phyloP scores from a whole-genome alignment of 2,888 invertebrate species.

The Dysmachus trigonus region DNA sequence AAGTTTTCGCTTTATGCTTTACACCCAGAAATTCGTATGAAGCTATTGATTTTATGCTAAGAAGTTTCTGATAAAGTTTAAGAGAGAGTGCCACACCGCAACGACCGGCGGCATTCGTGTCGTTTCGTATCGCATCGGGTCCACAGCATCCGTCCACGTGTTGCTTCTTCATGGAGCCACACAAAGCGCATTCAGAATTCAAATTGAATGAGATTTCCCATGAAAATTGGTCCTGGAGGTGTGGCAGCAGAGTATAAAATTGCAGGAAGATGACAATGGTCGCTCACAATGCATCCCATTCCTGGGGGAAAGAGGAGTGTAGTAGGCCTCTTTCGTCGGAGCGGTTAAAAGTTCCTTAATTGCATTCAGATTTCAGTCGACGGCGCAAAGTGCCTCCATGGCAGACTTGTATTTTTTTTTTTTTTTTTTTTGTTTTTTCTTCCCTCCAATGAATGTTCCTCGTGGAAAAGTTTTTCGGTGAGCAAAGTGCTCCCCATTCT shows the following conservation, averaged over 20 bases:
- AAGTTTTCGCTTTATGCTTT: background rate
- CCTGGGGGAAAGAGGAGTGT: too few species aligned
- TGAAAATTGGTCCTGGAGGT: background rate
- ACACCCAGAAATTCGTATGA: background rate
- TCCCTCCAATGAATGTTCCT: background rate
- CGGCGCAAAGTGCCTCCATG: background rate
- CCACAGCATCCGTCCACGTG: background rate
- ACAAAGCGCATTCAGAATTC: slow-evolving; percentile 26
- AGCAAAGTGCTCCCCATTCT: background rate
- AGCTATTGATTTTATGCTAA: slow-evolving; percentile 11
- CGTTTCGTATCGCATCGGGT: background rate
- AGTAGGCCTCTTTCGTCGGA: background rate
- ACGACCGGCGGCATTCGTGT: background rate
- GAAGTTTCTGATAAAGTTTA: background rate
- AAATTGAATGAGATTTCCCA: slow-evolving; percentile 14
- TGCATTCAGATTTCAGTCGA: background rate
- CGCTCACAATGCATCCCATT: background rate
- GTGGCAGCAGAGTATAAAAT: background rate
- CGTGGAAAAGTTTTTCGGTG: background rate
- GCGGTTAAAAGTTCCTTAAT: slow-evolving; percentile 12
- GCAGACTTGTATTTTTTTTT: background rate
- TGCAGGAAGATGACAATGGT: background rate
- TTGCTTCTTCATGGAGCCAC: background rate
- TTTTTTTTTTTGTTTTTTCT: background rate
- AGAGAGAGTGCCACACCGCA: background rate